phyloP scores from a whole-genome alignment of 2,888 invertebrate species.

The Hemithea aestivaria region DNA sequence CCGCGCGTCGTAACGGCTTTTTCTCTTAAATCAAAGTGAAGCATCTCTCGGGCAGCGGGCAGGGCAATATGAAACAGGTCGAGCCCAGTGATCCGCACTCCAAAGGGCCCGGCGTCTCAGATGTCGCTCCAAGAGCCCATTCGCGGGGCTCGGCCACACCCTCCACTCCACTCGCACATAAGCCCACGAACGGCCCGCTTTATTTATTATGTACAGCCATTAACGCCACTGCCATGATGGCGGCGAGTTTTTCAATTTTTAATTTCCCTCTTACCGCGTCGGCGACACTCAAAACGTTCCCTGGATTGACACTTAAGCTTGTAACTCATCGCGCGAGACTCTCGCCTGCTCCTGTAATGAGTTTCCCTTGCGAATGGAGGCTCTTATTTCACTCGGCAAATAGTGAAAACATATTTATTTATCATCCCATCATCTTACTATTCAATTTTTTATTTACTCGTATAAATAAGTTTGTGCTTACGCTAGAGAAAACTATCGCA shows the following conservation, averaged over 20 bases:
- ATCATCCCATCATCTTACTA: conserved; percentile 7
- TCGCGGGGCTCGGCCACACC: conserved; percentile 74
- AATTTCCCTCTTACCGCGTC: conserved; percentile 68
- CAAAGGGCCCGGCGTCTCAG: conserved; percentile 74
- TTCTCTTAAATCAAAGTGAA: conserved; percentile 76
- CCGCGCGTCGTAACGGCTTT: conserved; percentile 63
- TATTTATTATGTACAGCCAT: conserved; percentile 79
- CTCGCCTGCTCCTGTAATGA: conserved; percentile 37
- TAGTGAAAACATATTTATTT: conserved; percentile 19
- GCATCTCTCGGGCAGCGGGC: conserved; percentile 66
- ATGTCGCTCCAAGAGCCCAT: conserved; percentile 75
- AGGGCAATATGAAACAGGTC: conserved; percentile 76
- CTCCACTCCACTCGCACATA: conserved; percentile 76
- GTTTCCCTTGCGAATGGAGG: conserved; percentile 38
- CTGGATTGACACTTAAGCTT: conserved; percentile 66
- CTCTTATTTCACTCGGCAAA: conserved; percentile 28
- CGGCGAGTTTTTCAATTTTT: conserved; percentile 76
- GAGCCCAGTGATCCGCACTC: conserved; percentile 67
- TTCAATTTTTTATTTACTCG: not conserved
- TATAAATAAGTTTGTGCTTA: not conserved
- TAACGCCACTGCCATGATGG: conserved; percentile 76
- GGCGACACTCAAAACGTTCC: conserved; percentile 58
- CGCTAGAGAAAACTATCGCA: not conserved
- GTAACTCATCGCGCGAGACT: conserved; percentile 47
- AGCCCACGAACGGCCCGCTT: conserved; percentile 71